phyloP scores from a whole-genome alignment of 2,113 vertebrate species.

The Rhombomys opimus region DNA sequence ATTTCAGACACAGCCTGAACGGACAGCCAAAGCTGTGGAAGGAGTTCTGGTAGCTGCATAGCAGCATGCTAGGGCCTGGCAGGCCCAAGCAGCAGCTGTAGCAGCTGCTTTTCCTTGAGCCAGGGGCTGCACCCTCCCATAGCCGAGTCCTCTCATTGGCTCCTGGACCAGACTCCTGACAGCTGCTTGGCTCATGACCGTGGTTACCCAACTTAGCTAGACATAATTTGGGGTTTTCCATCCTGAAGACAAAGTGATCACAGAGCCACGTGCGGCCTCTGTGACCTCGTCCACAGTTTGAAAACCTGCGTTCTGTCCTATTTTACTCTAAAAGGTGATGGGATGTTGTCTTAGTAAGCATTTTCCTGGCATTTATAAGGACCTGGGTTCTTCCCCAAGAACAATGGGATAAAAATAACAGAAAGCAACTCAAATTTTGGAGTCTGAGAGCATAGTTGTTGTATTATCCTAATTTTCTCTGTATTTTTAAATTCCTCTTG shows the following conservation, averaged over 20 bases:
- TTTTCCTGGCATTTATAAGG: background rate
- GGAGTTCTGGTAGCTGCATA: background rate
- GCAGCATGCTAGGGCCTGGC: background rate
- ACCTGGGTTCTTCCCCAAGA: background rate
- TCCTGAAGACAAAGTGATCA: background rate
- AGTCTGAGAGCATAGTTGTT: background rate
- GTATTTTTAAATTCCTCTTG: background rate
- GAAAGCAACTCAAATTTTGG: background rate
- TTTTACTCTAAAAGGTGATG: background rate
- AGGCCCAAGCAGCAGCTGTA: background rate
- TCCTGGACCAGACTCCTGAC: fast-evolving
- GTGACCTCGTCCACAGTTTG: background rate
- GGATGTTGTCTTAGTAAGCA: background rate
- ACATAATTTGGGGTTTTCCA: background rate
- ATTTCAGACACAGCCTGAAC: background rate
- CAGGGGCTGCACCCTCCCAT: background rate
- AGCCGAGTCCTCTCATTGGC: background rate
- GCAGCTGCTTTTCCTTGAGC: slow-evolving; percentile 25
- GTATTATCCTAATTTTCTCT: background rate
- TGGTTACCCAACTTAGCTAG: background rate
- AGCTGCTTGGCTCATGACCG: too few species aligned
- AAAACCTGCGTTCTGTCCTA: background rate
- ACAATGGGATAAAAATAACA: background rate
- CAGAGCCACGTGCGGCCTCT: background rate
- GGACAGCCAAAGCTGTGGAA: background rate